Percentiles rank a stretch among this genome's conserved stretches.
phyloP scores from a whole-genome alignment of 2,888 invertebrate genomes.

The Crossocerus cetratus region DNA sequence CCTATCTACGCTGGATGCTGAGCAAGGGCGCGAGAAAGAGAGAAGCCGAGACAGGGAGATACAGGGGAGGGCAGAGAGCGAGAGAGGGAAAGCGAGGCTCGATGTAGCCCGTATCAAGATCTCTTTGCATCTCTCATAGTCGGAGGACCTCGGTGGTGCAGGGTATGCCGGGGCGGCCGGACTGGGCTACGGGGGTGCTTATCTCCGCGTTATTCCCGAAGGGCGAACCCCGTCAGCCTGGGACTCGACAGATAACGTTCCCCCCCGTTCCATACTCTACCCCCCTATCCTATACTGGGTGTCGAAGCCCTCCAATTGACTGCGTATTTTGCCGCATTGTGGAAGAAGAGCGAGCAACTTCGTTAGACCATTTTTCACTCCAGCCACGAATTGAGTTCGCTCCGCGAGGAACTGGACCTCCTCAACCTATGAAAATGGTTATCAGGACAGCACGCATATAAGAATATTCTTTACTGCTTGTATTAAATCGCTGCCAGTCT shows the following conservation, averaged over 20 bases:
- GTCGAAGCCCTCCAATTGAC: slow-evolving; percentile 66
- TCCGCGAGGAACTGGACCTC: too few species aligned
- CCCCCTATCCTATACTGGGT: slow-evolving; percentile 61
- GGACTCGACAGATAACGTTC: slow-evolving; percentile 74
- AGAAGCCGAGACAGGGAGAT: slow-evolving; percentile 12
- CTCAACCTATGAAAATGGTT: too few species aligned
- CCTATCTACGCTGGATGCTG: slow-evolving; percentile 58
- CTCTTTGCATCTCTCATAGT: slow-evolving; percentile 74
- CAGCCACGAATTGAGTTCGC: too few species aligned
- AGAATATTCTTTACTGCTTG: too few species aligned
- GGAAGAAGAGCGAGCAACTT: background rate
- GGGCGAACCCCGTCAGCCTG: slow-evolving; percentile 75
- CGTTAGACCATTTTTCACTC: background rate
- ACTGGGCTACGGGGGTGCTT: slow-evolving; percentile 67
- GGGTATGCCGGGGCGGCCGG: slow-evolving; percentile 48
- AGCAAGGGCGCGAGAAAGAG: slow-evolving; percentile 29
- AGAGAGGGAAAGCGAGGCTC: slow-evolving; percentile 41
- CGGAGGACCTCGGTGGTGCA: slow-evolving; percentile 14
- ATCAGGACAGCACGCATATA: too few species aligned
- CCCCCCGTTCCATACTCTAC: slow-evolving; percentile 51
- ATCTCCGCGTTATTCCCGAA: slow-evolving; percentile 76
- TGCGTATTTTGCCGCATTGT: slow-evolving; percentile 30
- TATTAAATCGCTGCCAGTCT: too few species aligned
- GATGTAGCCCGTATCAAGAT: slow-evolving; percentile 74
- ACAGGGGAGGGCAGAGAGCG: slow-evolving; percentile 18